Percentiles rank a stretch among this genome's conserved stretches.
Conservation (phyloP, 2,113 vertebrate genomes). For the Aptenodytes patagonicus region DNA sequence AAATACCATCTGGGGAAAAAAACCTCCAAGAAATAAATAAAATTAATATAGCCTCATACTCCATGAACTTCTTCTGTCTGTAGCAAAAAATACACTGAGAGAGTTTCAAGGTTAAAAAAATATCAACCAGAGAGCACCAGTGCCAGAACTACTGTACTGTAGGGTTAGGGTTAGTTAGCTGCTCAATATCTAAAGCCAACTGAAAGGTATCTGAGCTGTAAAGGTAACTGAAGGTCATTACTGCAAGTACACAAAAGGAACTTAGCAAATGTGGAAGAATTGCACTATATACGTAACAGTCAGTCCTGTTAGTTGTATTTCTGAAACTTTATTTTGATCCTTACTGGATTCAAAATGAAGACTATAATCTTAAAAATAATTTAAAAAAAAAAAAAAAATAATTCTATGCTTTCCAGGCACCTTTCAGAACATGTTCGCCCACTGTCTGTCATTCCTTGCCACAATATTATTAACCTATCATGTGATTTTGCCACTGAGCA, state of each 20-base stretch:
- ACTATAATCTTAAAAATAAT: background rate
- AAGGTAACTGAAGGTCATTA: background rate
- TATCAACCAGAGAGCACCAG: background rate
- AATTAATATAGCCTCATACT: slow-evolving; percentile 12
- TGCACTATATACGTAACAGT: background rate
- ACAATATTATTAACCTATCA: background rate
- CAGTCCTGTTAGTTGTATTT: background rate
- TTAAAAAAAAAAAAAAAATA: no score
- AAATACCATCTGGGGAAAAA: background rate
- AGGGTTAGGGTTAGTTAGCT: slow-evolving; percentile 38
- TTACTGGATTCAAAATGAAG: background rate
- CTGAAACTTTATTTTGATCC: background rate
- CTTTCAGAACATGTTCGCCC: background rate
- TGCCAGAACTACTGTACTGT: background rate
- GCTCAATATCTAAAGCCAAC: slow-evolving; percentile 10
- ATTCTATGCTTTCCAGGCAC: background rate
- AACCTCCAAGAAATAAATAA: slow-evolving; percentile 36
- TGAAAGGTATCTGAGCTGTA: background rate
- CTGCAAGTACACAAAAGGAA: background rate
- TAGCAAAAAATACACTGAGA: background rate
- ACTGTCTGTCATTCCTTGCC: background rate
- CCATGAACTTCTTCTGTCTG: background rate
- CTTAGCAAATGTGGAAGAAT: background rate
- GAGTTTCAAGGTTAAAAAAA: slow-evolving; percentile 34
- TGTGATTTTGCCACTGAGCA: background rate